Conservation (phyloP, 2,888 invertebrate genomes). For the Chironomus tentans region DNA sequence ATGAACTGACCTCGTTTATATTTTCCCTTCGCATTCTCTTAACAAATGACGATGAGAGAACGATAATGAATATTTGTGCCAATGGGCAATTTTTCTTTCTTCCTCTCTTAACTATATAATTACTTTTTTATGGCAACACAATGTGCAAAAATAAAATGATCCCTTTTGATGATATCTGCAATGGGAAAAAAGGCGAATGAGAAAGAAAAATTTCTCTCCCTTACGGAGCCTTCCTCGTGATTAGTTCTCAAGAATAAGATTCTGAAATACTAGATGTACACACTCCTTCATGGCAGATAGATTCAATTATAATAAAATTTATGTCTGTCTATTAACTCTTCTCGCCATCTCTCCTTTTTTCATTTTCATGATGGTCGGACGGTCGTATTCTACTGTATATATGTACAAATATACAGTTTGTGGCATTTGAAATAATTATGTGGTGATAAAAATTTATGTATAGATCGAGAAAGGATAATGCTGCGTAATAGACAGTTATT, state of each 20-base stretch:
- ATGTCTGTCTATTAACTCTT: slow-evolving; percentile 8
- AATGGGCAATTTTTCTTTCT: neutral
- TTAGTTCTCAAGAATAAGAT: neutral
- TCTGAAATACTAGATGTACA: neutral
- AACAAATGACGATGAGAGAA: neutral
- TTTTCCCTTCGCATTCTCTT: neutral
- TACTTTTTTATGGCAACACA: neutral
- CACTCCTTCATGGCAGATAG: neutral
- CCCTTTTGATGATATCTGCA: neutral
- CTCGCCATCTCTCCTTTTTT: neutral
- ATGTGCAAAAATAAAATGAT: neutral
- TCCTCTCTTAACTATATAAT: neutral
- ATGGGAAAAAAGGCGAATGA: too few relatives aligned
- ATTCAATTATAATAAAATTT: slow-evolving; percentile 10
- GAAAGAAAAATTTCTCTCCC: neutral
- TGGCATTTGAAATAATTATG: slow-evolving; percentile 12
- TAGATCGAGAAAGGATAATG: neutral
- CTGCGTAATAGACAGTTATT: slow-evolving; percentile 1
- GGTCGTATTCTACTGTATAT: neutral
- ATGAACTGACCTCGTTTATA: neutral
- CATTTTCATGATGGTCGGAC: neutral
- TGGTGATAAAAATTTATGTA: slow-evolving; percentile 8
- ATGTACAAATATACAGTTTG: neutral
- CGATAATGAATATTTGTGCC: slow-evolving; percentile 2
- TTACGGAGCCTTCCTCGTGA: neutral